Evolutionary conservation across 2,113 vertebrate genomes (phyloP).

Genomic region (Lethenteron reissneri): DNA sequence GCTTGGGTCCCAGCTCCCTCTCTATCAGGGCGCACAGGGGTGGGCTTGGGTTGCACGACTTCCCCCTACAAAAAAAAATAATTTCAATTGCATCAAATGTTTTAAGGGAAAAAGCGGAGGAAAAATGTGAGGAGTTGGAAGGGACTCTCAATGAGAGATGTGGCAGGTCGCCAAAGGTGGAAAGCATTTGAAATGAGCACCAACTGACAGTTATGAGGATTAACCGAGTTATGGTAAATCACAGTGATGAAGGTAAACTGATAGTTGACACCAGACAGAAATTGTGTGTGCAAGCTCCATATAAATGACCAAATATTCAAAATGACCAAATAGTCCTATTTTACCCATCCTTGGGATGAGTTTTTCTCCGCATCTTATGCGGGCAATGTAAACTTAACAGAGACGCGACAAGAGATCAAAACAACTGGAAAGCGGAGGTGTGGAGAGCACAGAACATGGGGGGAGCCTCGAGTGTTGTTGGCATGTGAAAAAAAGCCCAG

Average conservation of each 20-base stretch:
- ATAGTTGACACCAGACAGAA: no score
- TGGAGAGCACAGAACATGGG: not conserved
- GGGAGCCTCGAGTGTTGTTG: not conserved
- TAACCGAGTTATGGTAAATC: no score
- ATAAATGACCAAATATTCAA: no score
- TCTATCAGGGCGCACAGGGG: not conserved
- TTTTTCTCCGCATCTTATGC: not conserved
- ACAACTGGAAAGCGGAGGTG: not conserved
- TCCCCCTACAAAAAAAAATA: not conserved
- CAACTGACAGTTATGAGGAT: not conserved
- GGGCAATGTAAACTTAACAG: not conserved
- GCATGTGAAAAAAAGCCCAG: not conserved
- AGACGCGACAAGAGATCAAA: not conserved
- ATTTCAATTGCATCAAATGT: not conserved
- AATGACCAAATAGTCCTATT: no score
- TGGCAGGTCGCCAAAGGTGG: not conserved
- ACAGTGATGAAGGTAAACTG: no score
- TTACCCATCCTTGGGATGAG: not conserved
- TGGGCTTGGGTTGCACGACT: not conserved
- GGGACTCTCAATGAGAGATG: not conserved
- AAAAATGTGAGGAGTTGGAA: not conserved
- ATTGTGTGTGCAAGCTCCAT: no score
- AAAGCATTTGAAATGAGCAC: not conserved
- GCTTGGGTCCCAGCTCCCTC: not conserved
- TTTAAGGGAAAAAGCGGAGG: not conserved